Conservation (phyloP, 2,888 invertebrate genomes). For the Ornithoptera alexandrae region DNA sequence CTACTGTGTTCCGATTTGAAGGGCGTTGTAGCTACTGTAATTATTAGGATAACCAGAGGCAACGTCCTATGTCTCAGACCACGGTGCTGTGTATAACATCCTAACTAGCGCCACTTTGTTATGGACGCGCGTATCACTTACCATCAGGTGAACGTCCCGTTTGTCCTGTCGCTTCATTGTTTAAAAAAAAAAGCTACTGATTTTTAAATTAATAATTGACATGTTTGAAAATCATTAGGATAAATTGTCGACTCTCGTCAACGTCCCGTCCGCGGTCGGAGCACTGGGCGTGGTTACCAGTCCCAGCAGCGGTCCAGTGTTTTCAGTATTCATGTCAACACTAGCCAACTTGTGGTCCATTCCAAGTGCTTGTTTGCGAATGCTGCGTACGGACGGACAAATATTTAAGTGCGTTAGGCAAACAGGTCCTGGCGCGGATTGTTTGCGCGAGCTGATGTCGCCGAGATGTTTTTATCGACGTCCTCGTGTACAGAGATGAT, state of each 20-base stretch:
- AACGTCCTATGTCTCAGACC: no score
- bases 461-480: constrained; percentile 25
- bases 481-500: neutral
- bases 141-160: no score
- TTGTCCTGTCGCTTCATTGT: no score
- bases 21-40: no score
- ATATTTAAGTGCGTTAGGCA: constrained; percentile 31
- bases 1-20: no score
- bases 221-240: neutral
- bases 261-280: neutral
- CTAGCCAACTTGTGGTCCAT: constrained; percentile 24
- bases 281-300: no score
- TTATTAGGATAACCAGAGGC: no score
- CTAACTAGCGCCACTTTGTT: no score
- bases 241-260: neutral
- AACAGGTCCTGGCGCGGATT: constrained; percentile 19
- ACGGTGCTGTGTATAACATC: no score
- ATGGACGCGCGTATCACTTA: no score
- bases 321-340: constrained; percentile 24
- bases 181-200: no score
- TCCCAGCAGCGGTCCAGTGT: constrained; percentile 8
- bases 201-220: no score
- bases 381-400: constrained; percentile 30
- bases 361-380: constrained; percentile 28
- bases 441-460: constrained; percentile 16